Conservation (phyloP, 92 coral and sea anemone species). For the Bergia sp. region DNA sequence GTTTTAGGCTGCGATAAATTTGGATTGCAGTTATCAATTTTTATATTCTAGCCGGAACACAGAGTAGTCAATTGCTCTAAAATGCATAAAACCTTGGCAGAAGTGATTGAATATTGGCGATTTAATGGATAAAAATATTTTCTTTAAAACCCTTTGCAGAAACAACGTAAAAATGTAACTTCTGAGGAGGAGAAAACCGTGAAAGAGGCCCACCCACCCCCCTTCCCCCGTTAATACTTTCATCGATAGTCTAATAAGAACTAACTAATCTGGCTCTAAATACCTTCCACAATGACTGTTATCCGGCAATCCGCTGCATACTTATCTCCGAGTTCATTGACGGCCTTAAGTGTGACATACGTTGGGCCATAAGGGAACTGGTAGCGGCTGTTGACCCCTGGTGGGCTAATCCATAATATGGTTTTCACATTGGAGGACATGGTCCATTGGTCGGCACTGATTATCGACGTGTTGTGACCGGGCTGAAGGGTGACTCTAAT, state of each 20-base stretch:
- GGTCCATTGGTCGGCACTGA: constrained; percentile 70
- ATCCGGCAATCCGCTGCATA: constrained; percentile 56
- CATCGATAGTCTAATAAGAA: neutral
- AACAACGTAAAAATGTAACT: no score
- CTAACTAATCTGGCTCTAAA: neutral
- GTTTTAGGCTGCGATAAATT: no score
- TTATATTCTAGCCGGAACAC: no score
- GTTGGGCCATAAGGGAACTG: constrained; percentile 76
- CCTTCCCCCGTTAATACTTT: no score
- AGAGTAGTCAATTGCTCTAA: no score
- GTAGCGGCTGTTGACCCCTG: constrained; percentile 63
- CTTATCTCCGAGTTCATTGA: constrained; percentile 51
- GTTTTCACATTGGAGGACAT: constrained; percentile 62
- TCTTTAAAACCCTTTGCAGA: no score
- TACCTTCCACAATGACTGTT: constrained; percentile 69
- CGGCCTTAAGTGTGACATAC: constrained; percentile 71
- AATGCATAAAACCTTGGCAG: no score
- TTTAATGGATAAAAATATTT: no score
- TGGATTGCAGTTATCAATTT: no score
- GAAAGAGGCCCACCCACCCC: no score
- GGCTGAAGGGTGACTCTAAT: constrained; percentile 56
- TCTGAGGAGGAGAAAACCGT: no score
- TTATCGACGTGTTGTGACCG: constrained; percentile 71
- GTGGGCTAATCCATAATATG: constrained; percentile 55
- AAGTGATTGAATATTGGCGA: no score